Conservation (phyloP, 2,797 vertebrate genomes). For the Spinus olivaceus region DNA sequence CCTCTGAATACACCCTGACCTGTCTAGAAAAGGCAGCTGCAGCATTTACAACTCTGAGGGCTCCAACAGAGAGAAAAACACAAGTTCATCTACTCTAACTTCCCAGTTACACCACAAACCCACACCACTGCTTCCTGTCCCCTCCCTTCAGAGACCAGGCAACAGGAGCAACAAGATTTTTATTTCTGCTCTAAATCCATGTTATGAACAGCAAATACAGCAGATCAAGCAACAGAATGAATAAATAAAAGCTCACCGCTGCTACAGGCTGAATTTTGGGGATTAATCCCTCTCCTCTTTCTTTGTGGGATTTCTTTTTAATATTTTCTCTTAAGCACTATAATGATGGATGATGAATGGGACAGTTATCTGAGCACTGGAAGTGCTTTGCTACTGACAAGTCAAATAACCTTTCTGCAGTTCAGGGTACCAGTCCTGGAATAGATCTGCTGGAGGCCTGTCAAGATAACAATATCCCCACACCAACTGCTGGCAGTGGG, state of each 20-base stretch:
- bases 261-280: neutral
- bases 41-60: neutral
- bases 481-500: neutral
- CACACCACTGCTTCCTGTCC: neutral
- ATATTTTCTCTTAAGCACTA: neutral
- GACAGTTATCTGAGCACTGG: conserved; percentile 14
- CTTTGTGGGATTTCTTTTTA: neutral
- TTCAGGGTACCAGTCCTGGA: conserved; percentile 11
- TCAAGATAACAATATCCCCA: conserved; percentile 60
- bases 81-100: neutral
- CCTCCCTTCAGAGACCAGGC: neutral
- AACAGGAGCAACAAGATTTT: neutral
- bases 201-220: neutral
- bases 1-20: neutral
- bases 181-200: neutral
- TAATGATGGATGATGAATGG: conserved; percentile 40
- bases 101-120: neutral
- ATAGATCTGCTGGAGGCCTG: conserved; percentile 24
- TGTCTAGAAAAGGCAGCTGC: neutral
- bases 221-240: neutral
- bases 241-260: neutral
- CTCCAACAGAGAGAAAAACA: neutral
- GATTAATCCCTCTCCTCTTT: neutral
- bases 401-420: neutral
- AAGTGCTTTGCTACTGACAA: conserved; percentile 38